Conservation (phyloP, 2,113 vertebrate species). For the Natator depressus region DNA sequence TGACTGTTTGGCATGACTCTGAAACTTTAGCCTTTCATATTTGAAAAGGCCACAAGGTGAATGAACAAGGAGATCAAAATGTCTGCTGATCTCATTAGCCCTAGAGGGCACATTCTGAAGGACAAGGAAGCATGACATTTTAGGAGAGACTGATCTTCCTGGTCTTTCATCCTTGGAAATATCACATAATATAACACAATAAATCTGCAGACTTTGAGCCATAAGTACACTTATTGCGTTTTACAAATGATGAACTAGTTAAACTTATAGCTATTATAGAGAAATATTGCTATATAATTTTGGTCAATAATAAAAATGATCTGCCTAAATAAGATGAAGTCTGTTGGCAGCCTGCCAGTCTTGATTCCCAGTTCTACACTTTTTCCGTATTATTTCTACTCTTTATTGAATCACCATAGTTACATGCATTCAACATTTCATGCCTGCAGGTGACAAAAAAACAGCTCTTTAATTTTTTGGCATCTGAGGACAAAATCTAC, state of each 20-base stretch:
- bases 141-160: neutral
- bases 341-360: slow-evolving; percentile 39
- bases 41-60: neutral
- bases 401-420: slow-evolving; percentile 68
- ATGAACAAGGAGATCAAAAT: slow-evolving; percentile 2
- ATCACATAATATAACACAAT: neutral
- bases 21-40: neutral
- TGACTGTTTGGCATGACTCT: neutral
- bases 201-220: neutral
- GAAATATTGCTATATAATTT: neutral
- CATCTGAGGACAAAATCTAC: slow-evolving; percentile 27
- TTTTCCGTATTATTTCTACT: slow-evolving; percentile 35
- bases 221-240: neutral
- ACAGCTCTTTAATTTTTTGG: slow-evolving; percentile 60
- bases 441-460: slow-evolving; percentile 61
- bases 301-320: slow-evolving; percentile 7
- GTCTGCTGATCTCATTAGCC: slow-evolving; percentile 29
- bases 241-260: neutral
- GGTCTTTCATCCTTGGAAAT: neutral
- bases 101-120: slow-evolving; percentile 29
- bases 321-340: slow-evolving; percentile 11
- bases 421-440: slow-evolving; percentile 50
- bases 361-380: slow-evolving; percentile 8
- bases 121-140: neutral
- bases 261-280: neutral